Base-by-base conservation (phyloP, 2,888 invertebrate genomes). In the Leptinotarsa tumamoca region DNA sequence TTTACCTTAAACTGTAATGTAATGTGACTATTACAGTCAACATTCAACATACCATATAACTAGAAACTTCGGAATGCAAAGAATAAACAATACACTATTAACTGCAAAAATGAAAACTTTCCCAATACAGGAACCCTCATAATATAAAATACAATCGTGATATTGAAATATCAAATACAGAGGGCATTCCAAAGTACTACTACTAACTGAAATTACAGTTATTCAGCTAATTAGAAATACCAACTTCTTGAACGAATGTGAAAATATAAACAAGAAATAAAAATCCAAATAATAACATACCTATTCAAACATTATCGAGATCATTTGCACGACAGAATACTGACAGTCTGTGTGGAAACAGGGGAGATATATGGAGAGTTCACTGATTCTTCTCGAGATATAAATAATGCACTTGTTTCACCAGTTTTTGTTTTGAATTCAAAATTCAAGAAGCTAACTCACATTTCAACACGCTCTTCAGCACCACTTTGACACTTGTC, bases 341-440 rank as follows among this genome's bases (percentile, higher is more conserved):
- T 52, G 52, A 23, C 58, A 23, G 23, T 27, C 58, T 23, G 14
- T 58, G 58, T 15, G 23, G 23, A 2, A 23, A 23, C 21, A 10
- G 23, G 21, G 13, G 23, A 58, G 14, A 58, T 63, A 3, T n/a
- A 13, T 58, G 58, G 58, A 63, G 43, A 5, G 4, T 33, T 17
- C 14, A 10, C n/a, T n/a, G 7, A 63, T 63, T 63, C 63, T 63
- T 63, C 43, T 63, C 4, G 43, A 63, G 43, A 43, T 15, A 43
- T 33, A 63, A 33, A n/a, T 63, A 43, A 63, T n/a, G 27, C 43
- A 63, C 63, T 63, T n/a, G 63, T 14, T n/a, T n/a, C 63, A 63
- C 63, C 63, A 63, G 63, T 63, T 63, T 63, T 63, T 63, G n/a
- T 63, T 43, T 43, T 17, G 27, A 63, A 63, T 63, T 63, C 15